phyloP scores from a whole-genome alignment of 2,888 invertebrate species.

The Acheta domesticus region DNA sequence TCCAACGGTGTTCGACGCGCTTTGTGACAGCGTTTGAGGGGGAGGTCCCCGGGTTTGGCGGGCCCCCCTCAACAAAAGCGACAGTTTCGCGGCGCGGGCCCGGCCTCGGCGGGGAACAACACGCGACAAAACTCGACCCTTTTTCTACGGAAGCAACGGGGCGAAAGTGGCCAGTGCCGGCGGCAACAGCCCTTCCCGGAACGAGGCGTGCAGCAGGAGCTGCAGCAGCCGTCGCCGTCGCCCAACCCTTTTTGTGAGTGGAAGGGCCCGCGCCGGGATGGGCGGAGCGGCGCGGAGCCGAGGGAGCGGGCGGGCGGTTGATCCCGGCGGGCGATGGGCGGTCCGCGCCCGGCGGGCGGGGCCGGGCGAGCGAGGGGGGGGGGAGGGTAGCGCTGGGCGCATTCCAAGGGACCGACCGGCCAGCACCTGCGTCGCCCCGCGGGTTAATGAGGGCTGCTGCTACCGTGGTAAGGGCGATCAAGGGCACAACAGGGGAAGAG shows the following conservation, averaged over 20 bases:
- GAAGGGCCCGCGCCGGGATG: no score
- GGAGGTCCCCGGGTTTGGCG: neutral
- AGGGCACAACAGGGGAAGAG: no score
- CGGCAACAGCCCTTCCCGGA: neutral
- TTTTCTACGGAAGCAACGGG: slow-evolving; percentile 2
- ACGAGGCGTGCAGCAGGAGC: neutral
- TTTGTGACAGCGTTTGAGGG: neutral
- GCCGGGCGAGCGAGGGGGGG: no score
- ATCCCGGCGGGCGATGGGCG: no score
- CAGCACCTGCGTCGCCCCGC: no score
- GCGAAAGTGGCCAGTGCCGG: neutral
- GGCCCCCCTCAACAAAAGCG: neutral
- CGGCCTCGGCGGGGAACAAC: neutral
- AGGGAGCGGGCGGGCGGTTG: no score
- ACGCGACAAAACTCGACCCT: neutral
- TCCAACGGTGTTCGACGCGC: neutral
- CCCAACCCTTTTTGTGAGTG: neutral
- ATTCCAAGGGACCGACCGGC: no score
- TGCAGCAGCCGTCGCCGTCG: neutral
- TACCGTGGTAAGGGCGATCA: no score
- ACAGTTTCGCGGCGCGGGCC: neutral
- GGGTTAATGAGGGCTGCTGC: no score
- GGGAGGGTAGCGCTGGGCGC: no score
- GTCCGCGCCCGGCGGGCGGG: no score
- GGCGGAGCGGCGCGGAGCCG: no score